Base-by-base conservation (phyloP, 2,888 invertebrate species). In the Morpho achilles region DNA sequence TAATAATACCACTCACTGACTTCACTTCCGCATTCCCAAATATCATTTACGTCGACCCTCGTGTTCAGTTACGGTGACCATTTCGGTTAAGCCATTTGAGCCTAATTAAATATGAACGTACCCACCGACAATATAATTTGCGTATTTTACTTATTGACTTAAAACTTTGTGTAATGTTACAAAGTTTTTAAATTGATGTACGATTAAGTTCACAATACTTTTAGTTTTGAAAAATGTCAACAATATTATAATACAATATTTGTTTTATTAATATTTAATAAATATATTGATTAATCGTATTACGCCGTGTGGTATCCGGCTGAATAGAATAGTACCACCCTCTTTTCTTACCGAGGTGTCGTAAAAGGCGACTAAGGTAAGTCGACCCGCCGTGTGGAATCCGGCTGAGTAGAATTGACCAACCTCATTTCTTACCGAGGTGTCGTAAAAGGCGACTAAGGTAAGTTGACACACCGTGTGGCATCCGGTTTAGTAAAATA, bases 1-100 rank as follows among this genome's bases (percentile, higher is more conserved):
- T 80, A 72, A 77, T 79, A 76, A 75, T 62, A 59, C 58, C 59
- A 64, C 53, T 64, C 59, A 53, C 55, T 58, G 16, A 58, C 50
- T 58, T 55, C 51, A 56, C 59, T 60, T 60, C 59, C 65, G 56
- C 23, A 49, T 58, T 42, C 58, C 58, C 48, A 53, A 63, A 62
- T 60, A 51, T 58, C 44, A 48, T 58, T 56, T 58, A 56, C 46
- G 48, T 45, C 46, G 10, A 56, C 23, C 44, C 8, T 41, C 53
- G 51, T 53, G 8, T 53, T 16, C 46, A 46, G 41, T 57, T 53
- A 44, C 57, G 41, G 8, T 49, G 42, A 52, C 39, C 42, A 43
- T 52, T 54, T 43, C 32, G 43, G 46, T 9, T 49, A 32, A 43
- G 22, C 22, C 49, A 8, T 57, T 23, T 5, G 52, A 53, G 44